phyloP scores from a whole-genome alignment of 2,113 vertebrate genomes.

The Mungos mungo region DNA sequence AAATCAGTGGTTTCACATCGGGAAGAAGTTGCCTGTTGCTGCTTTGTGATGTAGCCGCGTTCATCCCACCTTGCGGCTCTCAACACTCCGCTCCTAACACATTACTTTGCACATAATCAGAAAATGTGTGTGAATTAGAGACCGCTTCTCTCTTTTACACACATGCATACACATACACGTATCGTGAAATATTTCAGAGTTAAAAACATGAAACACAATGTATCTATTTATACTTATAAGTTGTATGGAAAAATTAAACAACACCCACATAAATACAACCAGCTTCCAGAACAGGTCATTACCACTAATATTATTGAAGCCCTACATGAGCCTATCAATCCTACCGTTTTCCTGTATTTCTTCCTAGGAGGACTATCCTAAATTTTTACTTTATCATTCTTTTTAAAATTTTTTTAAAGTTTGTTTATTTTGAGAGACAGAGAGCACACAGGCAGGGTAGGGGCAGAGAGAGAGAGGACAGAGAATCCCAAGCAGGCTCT shows the following conservation, averaged over 20 bases:
- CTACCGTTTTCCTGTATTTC: background rate
- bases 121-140: background rate
- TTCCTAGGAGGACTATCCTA: background rate
- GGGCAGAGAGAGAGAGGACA: no score
- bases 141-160: background rate
- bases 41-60: background rate
- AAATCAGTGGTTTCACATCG: background rate
- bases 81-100: background rate
- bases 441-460: no score
- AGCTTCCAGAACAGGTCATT: background rate
- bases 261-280: background rate
- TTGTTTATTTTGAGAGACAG: no score
- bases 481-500: no score
- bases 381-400: background rate
- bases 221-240: background rate
- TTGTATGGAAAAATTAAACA: slow-evolving; percentile 1
- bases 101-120: background rate
- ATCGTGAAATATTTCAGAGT: background rate
- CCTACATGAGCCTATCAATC: background rate
- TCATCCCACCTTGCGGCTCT: background rate
- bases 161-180: background rate
- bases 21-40: background rate
- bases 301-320: background rate
- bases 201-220: background rate
- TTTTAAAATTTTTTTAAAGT: no score